A percentile compares a stretch with the other conserved stretches of the same genome.
Evolutionary conservation across 2,888 invertebrate genomes (phyloP).

Genomic region (Sphinx pinastri): DNA sequence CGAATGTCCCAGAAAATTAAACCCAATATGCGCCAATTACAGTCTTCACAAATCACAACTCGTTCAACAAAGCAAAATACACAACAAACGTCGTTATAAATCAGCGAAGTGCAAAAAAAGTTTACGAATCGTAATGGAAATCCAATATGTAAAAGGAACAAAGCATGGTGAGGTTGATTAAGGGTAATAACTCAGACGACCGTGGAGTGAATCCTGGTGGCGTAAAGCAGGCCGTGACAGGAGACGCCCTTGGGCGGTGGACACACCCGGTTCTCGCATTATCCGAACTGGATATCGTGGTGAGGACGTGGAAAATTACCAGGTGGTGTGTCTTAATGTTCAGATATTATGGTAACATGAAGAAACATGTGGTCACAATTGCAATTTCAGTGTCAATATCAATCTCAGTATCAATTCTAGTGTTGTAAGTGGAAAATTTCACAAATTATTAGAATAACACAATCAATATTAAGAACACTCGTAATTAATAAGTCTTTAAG

Average conservation of each 20-base stretch:
- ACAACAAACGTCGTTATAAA: constrained; percentile 31
- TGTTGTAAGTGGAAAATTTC: too few relatives aligned
- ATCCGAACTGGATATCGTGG: not conserved
- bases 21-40: not conserved
- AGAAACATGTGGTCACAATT: too few relatives aligned
- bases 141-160: constrained; percentile 47
- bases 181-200: constrained; percentile 64
- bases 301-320: not conserved
- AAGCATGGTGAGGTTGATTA: constrained; percentile 55
- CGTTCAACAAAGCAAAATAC: constrained; percentile 11
- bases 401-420: too few relatives aligned
- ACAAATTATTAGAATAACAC: too few relatives aligned
- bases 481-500: too few relatives aligned
- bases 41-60: not conserved
- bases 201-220: constrained; percentile 60
- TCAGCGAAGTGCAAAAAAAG: constrained; percentile 34
- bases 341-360: too few relatives aligned
- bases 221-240: constrained; percentile 64
- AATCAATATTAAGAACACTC: too few relatives aligned
- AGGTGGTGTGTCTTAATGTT: not conserved
- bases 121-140: constrained; percentile 44
- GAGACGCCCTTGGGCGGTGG: constrained; percentile 64
- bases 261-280: not conserved
- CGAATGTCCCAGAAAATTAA: too few relatives aligned
- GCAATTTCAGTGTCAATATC: too few relatives aligned